phyloP scores from a whole-genome alignment of 2,113 vertebrate genomes.

The Scytalopus superciliaris region DNA sequence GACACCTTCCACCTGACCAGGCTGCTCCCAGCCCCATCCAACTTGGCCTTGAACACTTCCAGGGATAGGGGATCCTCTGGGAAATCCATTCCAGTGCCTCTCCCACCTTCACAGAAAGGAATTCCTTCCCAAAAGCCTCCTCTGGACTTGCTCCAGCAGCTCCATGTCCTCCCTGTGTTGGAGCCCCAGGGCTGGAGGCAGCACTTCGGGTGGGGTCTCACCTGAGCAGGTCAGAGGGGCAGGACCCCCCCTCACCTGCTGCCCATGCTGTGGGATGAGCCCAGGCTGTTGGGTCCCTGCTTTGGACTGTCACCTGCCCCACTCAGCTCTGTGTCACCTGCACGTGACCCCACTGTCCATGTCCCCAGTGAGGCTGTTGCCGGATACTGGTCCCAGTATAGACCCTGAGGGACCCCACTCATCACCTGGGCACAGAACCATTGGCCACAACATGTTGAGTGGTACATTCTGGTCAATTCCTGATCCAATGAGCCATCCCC shows the following conservation, averaged over 20 bases:
- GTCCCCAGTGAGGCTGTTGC: background rate
- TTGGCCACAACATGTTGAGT: background rate
- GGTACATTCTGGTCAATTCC: fast-evolving
- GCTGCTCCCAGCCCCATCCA: background rate
- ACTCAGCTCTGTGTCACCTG: fast-evolving
- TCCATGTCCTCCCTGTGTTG: background rate
- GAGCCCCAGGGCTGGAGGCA: background rate
- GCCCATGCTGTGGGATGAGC: background rate
- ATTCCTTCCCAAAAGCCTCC: background rate
- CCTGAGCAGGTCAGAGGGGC: background rate
- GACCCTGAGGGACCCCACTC: background rate
- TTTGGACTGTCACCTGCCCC: background rate
- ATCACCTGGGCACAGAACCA: fast-evolving
- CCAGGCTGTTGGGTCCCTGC: background rate
- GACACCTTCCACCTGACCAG: background rate
- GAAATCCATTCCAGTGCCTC: background rate
- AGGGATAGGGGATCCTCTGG: background rate
- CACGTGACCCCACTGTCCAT: fast-evolving
- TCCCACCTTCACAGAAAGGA: background rate
- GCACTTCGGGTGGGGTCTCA: background rate
- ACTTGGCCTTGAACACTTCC: background rate
- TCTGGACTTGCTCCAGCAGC: background rate
- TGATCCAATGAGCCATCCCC: fast-evolving
- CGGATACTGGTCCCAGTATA: background rate
- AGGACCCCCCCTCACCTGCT: background rate